Evolutionary conservation across 2,113 vertebrate genomes (phyloP).

Genomic region (Mystacornis crossleyi): DNA sequence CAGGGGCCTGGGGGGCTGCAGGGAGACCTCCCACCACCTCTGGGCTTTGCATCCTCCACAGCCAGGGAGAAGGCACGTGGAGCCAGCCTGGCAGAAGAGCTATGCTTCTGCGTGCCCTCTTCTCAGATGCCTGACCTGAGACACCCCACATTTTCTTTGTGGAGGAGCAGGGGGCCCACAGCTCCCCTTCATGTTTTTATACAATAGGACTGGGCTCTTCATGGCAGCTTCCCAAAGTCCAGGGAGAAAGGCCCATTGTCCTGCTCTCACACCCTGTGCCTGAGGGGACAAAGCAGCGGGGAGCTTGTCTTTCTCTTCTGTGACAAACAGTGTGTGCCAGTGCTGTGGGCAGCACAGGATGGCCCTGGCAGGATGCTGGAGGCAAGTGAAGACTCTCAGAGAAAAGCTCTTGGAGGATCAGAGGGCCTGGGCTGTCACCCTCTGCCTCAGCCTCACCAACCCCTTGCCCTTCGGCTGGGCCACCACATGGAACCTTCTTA

Average conservation of each 20-base stretch:
- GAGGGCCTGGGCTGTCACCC: background rate
- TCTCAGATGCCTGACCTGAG: background rate
- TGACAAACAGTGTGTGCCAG: background rate
- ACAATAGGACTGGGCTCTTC: background rate
- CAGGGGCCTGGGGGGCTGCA: background rate
- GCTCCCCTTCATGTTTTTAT: background rate
- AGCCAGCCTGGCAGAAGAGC: background rate
- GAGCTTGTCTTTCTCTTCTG: background rate
- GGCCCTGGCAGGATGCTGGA: background rate
- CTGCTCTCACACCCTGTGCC: background rate
- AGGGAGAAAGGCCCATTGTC: constrained; percentile 2
- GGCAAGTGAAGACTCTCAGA: background rate
- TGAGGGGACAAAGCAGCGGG: rapidly evolving
- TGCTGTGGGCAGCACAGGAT: background rate
- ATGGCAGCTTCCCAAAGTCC: background rate
- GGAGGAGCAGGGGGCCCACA: background rate
- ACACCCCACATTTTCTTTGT: background rate
- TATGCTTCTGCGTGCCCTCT: rapidly evolving
- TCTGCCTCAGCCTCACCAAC: background rate
- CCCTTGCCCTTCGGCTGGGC: background rate
- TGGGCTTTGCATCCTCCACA: background rate
- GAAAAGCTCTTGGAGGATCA: background rate
- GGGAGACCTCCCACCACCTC: background rate
- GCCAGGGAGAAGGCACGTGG: background rate
- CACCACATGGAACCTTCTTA: background rate